These are phyloP conservation scores for Lethenteron reissneri DNA, from an alignment of 2,113 vertebrate genomes.

Conservation along the genomic window DNA sequence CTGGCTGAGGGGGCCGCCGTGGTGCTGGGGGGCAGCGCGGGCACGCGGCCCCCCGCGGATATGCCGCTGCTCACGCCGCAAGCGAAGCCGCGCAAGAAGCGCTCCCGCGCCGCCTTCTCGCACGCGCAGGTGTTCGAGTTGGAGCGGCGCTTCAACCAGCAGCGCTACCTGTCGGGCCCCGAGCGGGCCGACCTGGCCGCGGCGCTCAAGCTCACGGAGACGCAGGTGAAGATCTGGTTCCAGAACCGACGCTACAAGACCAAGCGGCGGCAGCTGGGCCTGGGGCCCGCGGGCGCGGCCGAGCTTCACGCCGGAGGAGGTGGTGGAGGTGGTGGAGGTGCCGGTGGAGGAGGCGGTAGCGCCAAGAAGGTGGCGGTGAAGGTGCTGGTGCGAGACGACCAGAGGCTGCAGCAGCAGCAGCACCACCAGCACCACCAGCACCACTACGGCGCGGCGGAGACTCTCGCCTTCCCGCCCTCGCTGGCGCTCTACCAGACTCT, in stretches of 20 bases:
- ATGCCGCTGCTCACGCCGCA: background rate
- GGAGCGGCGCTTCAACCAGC: slow-evolving; percentile 93
- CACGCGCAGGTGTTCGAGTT: slow-evolving; percentile 97
- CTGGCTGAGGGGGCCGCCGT: too few species aligned
- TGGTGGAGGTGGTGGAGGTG: slow-evolving; percentile 46
- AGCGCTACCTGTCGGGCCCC: slow-evolving; percentile 85
- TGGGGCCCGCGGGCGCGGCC: slow-evolving; percentile 24
- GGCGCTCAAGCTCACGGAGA: slow-evolving; percentile 88
- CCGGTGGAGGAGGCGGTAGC: slow-evolving; percentile 26
- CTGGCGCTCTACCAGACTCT: slow-evolving; percentile 22
- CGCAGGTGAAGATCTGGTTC: slow-evolving; percentile 98
- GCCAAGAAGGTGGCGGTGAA: slow-evolving; percentile 39
- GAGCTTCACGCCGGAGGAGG: slow-evolving; percentile 68
- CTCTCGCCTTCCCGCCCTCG: slow-evolving; percentile 14
- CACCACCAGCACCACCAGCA: too few species aligned
- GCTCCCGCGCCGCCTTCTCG: slow-evolving; percentile 84
- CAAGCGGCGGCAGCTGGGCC: slow-evolving; percentile 65
- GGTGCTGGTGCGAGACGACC: slow-evolving; percentile 84
- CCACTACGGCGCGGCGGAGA: slow-evolving; percentile 10
- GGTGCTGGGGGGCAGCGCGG: too few species aligned
- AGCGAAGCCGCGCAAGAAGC: slow-evolving; percentile 80
- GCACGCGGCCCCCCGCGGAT: background rate
- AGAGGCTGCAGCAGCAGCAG: slow-evolving; percentile 47
- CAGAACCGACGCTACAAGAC: slow-evolving; percentile 99
- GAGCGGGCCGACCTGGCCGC: slow-evolving; percentile 87